These are phyloP conservation scores for Azorinus chamasolen DNA, from an alignment of 2,888 invertebrate species.

Conservation along the genomic window DNA sequence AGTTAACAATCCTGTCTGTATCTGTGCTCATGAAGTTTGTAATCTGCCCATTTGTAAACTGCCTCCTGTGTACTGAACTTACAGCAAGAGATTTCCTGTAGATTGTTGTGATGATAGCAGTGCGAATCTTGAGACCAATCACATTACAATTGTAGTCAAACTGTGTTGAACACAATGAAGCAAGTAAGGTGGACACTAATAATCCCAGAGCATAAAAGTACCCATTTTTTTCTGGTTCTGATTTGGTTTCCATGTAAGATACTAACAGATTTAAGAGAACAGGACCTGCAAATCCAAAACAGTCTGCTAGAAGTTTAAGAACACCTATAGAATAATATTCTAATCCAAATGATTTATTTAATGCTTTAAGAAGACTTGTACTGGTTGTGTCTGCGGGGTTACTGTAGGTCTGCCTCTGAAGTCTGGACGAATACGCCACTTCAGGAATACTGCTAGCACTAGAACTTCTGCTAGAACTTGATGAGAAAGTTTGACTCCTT, in stretches of 20 bases:
- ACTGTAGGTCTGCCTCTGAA: constrained; percentile 2
- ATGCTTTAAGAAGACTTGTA: constrained; percentile 70
- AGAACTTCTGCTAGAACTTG: constrained; percentile 33
- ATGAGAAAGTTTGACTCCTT: constrained; percentile 6
- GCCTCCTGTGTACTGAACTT: constrained; percentile 86
- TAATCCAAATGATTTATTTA: constrained; percentile 82
- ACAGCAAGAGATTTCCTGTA: constrained; percentile 91
- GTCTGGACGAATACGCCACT: constrained; percentile 44
- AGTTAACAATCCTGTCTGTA: constrained; percentile 97
- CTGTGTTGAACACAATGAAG: constrained; percentile 94
- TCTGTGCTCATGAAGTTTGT: constrained; percentile 99
- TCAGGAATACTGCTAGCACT: constrained; percentile 50
- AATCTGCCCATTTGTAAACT: constrained; percentile 92
- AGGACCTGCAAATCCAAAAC: constrained; percentile 95
- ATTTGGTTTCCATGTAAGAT: constrained; percentile 91
- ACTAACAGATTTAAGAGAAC: constrained; percentile 94
- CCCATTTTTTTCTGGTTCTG: constrained; percentile 88
- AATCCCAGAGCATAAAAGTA: constrained; percentile 89
- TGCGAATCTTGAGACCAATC: constrained; percentile 94
- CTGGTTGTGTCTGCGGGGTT: background rate
- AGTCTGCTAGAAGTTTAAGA: constrained; percentile 92
- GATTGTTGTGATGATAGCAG: constrained; percentile 93
- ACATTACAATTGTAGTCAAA: constrained; percentile 93
- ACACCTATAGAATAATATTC: constrained; percentile 84
- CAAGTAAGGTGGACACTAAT: constrained; percentile 90